phyloP scores from a whole-genome alignment of 2,113 vertebrate species.

The Hiodon tergisus region DNA sequence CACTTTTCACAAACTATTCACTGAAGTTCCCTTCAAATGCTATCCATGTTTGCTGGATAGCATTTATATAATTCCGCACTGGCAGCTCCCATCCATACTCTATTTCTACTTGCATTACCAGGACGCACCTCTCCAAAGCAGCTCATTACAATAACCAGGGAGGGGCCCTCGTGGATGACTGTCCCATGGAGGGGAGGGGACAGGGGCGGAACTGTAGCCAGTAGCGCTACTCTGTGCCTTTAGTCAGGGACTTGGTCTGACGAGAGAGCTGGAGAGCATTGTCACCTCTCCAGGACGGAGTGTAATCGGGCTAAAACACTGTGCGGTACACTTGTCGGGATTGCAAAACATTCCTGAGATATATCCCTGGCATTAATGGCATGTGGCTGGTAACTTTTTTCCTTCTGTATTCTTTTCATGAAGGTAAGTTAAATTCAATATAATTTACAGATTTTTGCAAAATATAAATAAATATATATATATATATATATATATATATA shows the following conservation, averaged over 20 bases:
- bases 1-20: too few species aligned
- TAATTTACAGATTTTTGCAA: background rate
- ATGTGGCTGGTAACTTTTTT: slow-evolving; percentile 3
- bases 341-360: background rate
- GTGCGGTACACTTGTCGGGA: background rate
- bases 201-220: slow-evolving; percentile 72
- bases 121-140: slow-evolving; percentile 41
- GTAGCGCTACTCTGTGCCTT: slow-evolving; percentile 59
- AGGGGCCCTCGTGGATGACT: slow-evolving; percentile 57
- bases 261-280: background rate
- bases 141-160: slow-evolving; percentile 59
- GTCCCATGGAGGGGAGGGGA: slow-evolving; percentile 76
- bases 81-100: too few species aligned
- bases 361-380: background rate
- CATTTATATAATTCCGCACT: too few species aligned
- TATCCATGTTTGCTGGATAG: too few species aligned
- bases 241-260: slow-evolving; percentile 67
- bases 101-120: too few species aligned
- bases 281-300: background rate
- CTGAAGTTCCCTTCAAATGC: too few species aligned
- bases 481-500: background rate
- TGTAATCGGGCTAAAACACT: background rate
- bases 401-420: background rate
- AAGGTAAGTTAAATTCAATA: background rate
- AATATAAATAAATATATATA: too few species aligned